Evolutionary conservation across 2,797 vertebrate genomes (phyloP), one percentile per base, ranked within the genome.

Genomic region (Simalia tracyae): DNA sequence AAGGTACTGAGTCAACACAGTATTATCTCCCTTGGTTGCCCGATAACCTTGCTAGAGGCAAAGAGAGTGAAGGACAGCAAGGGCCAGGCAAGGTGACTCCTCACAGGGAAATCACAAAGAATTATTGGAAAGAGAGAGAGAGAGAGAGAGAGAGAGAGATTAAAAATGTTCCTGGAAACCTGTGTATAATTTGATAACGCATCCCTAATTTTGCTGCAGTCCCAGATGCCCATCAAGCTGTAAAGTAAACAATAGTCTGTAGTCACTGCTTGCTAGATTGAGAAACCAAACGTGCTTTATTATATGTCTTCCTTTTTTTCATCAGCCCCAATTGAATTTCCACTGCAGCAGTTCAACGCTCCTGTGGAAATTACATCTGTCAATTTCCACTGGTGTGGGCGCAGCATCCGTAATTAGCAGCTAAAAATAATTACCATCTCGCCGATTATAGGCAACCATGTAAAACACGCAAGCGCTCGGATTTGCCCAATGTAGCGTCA

Each of bases 401-500:
- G 28, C 60, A 85, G 10, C 9, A 8, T 91, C 66, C 46, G 61
- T 72, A 96, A 95, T 95, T 94, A 95, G 26, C 57, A 94, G 89
- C 92, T 94, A 93, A 96, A 97, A 96, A 94, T 95, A 95, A 95
- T 95, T 94, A 56, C 36, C 92, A 0, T 89, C 60, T 92, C 94
- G 3, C 72, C 81, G 92, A 90, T 89, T 92, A 93, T 95, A 95
- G n/a, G 86, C 92, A 90, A 85, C 90, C 90, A 64, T 87, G 88
- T 94, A 94, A 96, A 94, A 92, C 88, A 87, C 87, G 66, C 11
- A 17, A 86, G 56, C 92, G 89, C 54, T 85, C 84, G 90, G 64
- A 87, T 88, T 92, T 95, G 91, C 95, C 93, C 94, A 72, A 91
- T 42, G 87, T 57, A 84, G 15, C n/a, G 15, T 90, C 92, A 12